phyloP scores from a whole-genome alignment of 2,888 invertebrate genomes.

The Sarcophaga variegata region DNA sequence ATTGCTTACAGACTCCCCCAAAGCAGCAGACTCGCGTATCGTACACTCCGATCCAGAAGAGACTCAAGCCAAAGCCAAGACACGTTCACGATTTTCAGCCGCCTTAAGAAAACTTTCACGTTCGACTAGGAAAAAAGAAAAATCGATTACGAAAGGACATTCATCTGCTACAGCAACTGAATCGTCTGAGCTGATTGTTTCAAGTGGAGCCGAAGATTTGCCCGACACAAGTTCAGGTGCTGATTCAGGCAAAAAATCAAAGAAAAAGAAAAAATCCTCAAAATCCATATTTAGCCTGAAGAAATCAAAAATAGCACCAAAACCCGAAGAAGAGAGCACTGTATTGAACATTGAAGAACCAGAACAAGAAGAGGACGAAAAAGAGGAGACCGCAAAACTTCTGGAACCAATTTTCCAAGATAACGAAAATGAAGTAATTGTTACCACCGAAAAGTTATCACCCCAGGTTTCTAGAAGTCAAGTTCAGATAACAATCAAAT shows the following conservation, averaged over 20 bases:
- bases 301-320: slow-evolving; percentile 72
- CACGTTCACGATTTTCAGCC: slow-evolving; percentile 79
- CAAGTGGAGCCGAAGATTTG: slow-evolving; percentile 73
- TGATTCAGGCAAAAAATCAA: slow-evolving; percentile 69
- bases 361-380: slow-evolving; percentile 35
- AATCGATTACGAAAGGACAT: slow-evolving; percentile 20
- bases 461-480: slow-evolving; percentile 72
- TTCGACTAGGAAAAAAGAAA: slow-evolving; percentile 73
- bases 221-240: slow-evolving; percentile 34
- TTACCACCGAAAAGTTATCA: slow-evolving; percentile 59
- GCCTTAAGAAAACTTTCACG: slow-evolving; percentile 79
- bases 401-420: slow-evolving; percentile 57
- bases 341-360: slow-evolving; percentile 64
- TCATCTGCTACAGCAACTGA: slow-evolving; percentile 55
- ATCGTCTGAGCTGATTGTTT: slow-evolving; percentile 70
- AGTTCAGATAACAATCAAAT: slow-evolving; percentile 80
- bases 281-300: slow-evolving; percentile 73
- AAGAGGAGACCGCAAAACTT: neutral
- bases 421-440: slow-evolving; percentile 64
- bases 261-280: slow-evolving; percentile 77
- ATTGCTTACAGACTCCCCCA: slow-evolving; percentile 45
- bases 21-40: slow-evolving; percentile 45
- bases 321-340: slow-evolving; percentile 71
- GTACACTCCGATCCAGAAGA: slow-evolving; percentile 70
- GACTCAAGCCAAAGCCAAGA: slow-evolving; percentile 75